These are phyloP conservation scores for Mallateleia sp. DNA, from an alignment of 2,888 invertebrate genomes.

Conservation along the genomic window DNA sequence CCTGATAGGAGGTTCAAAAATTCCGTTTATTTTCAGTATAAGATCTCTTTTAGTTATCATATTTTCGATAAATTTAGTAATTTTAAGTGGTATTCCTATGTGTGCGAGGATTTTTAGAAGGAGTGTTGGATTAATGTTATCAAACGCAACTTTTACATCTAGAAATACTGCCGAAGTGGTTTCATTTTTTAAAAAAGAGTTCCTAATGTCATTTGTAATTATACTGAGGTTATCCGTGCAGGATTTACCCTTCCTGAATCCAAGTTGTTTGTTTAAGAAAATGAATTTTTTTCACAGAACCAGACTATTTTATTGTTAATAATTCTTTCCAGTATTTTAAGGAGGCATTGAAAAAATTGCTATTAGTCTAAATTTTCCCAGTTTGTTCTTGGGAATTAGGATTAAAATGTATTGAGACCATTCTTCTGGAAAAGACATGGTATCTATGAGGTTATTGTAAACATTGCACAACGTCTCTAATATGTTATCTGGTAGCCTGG, in stretches of 20 bases:
- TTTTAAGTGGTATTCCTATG: not conserved
- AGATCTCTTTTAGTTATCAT: not conserved
- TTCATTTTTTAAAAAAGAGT: not conserved
- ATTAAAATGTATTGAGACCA: slow-evolving; percentile 3
- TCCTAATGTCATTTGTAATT: not conserved
- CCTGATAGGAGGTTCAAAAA: not conserved
- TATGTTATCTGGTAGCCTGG: not conserved
- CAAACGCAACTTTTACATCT: not conserved
- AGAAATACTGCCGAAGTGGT: not conserved
- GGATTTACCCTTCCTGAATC: not conserved
- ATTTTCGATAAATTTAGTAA: not conserved
- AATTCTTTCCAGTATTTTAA: not conserved
- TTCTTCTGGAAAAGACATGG: no score
- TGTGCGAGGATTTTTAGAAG: not conserved
- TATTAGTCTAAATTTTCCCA: not conserved
- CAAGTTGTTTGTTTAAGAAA: not conserved
- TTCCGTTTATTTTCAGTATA: not conserved
- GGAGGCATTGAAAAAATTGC: not conserved
- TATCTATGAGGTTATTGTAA: not conserved
- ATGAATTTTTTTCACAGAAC: not conserved
- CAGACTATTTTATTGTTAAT: not conserved
- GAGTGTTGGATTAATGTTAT: not conserved
- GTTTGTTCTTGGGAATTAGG: not conserved
- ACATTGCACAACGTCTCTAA: no score
- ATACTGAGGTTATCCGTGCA: not conserved